Evolutionary conservation across 2,888 invertebrate species (phyloP).

Genomic region (Chorisops tibialis): DNA sequence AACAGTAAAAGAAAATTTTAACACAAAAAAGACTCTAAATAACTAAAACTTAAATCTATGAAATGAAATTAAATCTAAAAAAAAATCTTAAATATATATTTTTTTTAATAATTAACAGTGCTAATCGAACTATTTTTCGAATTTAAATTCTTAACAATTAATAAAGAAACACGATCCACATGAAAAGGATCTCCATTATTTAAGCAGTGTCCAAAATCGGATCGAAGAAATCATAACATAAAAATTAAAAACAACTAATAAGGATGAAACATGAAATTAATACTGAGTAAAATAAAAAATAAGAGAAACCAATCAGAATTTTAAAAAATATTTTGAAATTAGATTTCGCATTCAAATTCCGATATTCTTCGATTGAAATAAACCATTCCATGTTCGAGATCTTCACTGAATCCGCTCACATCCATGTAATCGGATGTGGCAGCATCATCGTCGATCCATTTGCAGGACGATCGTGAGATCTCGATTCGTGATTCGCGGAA

Average conservation of each 20-base stretch:
- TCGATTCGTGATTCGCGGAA: slow-evolving; percentile 60
- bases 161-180: no score
- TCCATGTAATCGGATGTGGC: slow-evolving; percentile 52
- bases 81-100: no score
- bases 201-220: no score
- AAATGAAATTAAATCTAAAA: no score
- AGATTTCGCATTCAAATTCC: slow-evolving; percentile 65
- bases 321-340: slow-evolving; percentile 7
- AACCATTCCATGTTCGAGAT: slow-evolving; percentile 52
- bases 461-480: slow-evolving; percentile 47
- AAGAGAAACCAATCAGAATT: background rate
- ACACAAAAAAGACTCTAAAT: no score
- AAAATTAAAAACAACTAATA: no score
- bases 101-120: no score
- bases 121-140: no score
- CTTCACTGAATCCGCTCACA: slow-evolving; percentile 52
- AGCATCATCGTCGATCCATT: slow-evolving; percentile 51
- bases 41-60: no score
- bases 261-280: slow-evolving; percentile 16
- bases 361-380: slow-evolving; percentile 57
- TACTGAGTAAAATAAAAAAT: slow-evolving; percentile 10
- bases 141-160: no score
- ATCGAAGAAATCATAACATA: no score
- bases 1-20: slow-evolving; percentile 7
- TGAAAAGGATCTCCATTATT: no score